A percentile compares a stretch with the other conserved stretches of the same genome.
phyloP scores from a whole-genome alignment of 2,113 vertebrate genomes.

The Electrona antarctica region DNA sequence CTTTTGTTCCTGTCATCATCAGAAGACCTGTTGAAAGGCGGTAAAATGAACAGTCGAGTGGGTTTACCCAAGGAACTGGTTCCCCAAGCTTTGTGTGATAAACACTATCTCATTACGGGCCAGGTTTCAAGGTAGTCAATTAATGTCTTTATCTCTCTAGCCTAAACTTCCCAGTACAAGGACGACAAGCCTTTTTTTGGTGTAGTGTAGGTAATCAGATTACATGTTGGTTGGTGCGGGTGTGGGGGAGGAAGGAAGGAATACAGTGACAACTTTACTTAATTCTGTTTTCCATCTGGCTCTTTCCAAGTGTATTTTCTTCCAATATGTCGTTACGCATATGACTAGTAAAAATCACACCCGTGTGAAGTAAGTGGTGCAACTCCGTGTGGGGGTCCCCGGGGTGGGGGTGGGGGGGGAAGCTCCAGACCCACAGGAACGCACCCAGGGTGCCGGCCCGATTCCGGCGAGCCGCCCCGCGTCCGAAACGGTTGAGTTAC shows the following conservation, averaged over 20 bases:
- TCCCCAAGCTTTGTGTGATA: constrained; percentile 20
- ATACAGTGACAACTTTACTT: neutral
- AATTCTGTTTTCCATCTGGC: too few species aligned
- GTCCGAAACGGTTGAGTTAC: too few species aligned
- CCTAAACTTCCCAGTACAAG: constrained; percentile 9
- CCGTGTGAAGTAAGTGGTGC: too few species aligned
- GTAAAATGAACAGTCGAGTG: constrained; percentile 5
- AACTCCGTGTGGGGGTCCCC: too few species aligned
- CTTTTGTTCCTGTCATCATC: constrained; percentile 6
- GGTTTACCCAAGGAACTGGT: constrained; percentile 50
- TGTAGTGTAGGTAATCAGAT: neutral
- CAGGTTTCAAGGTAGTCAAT: constrained; percentile 19
- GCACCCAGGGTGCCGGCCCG: too few species aligned
- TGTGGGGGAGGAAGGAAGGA: neutral
- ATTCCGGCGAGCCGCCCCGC: too few species aligned
- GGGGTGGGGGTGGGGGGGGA: too few species aligned
- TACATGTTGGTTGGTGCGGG: neutral
- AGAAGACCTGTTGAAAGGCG: constrained; percentile 24
- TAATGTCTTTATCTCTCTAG: constrained; percentile 13
- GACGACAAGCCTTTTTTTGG: neutral
- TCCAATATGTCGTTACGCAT: too few species aligned
- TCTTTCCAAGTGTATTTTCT: too few species aligned
- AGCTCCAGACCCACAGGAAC: too few species aligned
- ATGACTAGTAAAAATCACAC: too few species aligned
- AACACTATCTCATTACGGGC: constrained; percentile 2